Evolutionary conservation across 2,113 vertebrate species (phyloP).

Genomic region (Bettongia penicillata): DNA sequence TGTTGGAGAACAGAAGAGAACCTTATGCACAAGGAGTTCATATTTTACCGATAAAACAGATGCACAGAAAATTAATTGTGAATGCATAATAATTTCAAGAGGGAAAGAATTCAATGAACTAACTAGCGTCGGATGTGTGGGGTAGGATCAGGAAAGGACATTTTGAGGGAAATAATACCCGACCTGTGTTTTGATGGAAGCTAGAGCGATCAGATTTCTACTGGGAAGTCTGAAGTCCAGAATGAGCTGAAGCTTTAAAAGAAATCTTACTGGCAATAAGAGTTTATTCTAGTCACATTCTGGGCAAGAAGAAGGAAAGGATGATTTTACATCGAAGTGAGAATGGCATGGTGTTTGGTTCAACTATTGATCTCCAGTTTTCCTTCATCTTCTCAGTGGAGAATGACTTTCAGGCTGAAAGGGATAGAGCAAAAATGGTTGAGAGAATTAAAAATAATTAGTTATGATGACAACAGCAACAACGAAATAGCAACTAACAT

Average conservation of each 20-base stretch:
- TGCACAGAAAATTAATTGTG: neutral
- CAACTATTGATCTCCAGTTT: neutral
- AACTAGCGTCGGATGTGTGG: neutral
- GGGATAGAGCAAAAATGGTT: neutral
- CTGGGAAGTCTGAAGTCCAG: neutral
- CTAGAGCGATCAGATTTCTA: neutral
- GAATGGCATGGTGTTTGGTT: neutral
- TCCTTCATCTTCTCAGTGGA: neutral
- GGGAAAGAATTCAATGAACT: neutral
- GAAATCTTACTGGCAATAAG: neutral
- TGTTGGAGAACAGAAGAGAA: neutral
- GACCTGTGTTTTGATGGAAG: neutral
- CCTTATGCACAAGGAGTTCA: neutral
- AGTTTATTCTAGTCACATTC: neutral
- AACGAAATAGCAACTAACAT: neutral
- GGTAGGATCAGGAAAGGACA: neutral
- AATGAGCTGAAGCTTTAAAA: neutral
- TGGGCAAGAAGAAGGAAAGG: neutral
- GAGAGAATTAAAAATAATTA: neutral
- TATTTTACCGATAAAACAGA: neutral
- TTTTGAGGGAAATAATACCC: neutral
- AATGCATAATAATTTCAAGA: neutral
- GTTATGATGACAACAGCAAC: neutral
- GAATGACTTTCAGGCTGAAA: neutral
- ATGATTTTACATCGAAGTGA: neutral